These are phyloP conservation scores for Synergus japonicus DNA, from an alignment of 2,888 invertebrate species.

Conservation along the genomic window DNA sequence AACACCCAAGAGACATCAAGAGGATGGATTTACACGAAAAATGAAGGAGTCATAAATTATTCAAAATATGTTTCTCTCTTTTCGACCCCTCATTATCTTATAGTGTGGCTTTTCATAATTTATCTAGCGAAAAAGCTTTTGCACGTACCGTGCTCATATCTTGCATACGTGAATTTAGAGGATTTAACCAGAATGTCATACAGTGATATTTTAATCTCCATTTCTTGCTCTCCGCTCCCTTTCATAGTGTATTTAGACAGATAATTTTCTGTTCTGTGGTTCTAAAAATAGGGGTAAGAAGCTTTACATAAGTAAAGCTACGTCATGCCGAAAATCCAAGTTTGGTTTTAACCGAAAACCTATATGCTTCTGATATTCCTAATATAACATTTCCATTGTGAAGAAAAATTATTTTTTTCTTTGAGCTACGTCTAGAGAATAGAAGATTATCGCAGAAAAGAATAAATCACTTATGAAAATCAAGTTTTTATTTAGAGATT, in stretches of 20 bases:
- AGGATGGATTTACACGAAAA: background rate
- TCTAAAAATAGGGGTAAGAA: background rate
- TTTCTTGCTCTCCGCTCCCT: background rate
- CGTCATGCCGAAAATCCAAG: background rate
- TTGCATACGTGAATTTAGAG: background rate
- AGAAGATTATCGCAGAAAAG: no score
- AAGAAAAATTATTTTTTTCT: background rate
- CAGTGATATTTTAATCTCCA: background rate
- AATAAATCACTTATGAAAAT: no score
- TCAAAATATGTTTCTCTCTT: slow-evolving; percentile 7
- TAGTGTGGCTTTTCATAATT: slow-evolving; percentile 1
- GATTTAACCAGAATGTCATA: background rate
- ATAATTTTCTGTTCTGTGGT: background rate
- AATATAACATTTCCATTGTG: background rate
- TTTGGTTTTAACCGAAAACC: no score
- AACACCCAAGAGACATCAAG: background rate
- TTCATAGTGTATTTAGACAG: background rate
- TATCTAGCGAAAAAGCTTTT: background rate
- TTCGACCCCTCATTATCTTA: background rate
- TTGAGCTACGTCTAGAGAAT: no score
- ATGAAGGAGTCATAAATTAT: background rate
- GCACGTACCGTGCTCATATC: background rate
- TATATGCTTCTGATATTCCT: background rate
- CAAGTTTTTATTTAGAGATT: no score
- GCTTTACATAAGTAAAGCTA: background rate